A percentile compares a stretch with the other conserved stretches of the same genome.
These are phyloP conservation scores for Zingel zingel DNA, from an alignment of 2,113 vertebrate genomes.

Conservation along the genomic window DNA sequence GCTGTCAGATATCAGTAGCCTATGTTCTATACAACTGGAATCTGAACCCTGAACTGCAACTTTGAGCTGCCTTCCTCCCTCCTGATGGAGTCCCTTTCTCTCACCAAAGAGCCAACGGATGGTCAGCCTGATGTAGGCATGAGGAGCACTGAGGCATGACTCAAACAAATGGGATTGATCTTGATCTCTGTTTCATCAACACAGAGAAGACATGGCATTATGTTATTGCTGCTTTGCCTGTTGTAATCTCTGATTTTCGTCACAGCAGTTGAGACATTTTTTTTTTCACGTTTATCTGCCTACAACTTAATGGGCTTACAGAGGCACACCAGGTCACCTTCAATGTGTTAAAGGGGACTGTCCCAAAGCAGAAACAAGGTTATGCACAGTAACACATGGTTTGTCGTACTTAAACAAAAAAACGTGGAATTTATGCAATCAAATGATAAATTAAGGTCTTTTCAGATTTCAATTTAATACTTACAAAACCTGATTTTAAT, in stretches of 20 bases:
- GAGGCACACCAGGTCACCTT: background rate
- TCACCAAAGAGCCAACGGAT: background rate
- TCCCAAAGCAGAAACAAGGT: background rate
- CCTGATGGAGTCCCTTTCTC: background rate
- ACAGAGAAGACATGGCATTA: constrained; percentile 51
- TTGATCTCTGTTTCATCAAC: constrained; percentile 61
- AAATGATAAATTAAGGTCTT: background rate
- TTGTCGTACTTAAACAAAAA: background rate
- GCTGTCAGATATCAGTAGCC: background rate
- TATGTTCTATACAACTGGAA: background rate
- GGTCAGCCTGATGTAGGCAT: constrained; percentile 7
- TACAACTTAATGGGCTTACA: constrained; percentile 42
- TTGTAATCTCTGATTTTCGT: constrained; percentile 67
- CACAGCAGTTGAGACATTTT: constrained; percentile 26
- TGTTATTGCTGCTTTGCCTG: constrained; percentile 45
- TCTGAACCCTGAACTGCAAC: constrained; percentile 2
- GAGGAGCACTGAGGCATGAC: constrained; percentile 44
- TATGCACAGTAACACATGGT: background rate
- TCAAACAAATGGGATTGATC: constrained; percentile 67
- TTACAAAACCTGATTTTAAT: background rate
- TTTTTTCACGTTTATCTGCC: constrained; percentile 27
- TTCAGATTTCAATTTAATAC: background rate
- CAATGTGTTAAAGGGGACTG: background rate
- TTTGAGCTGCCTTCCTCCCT: constrained; percentile 1
- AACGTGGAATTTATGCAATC: background rate